Percentiles rank a stretch among this genome's conserved stretches.
phyloP scores from a whole-genome alignment of 1,140 invertebrate species.

The Hyles euphorbiae region DNA sequence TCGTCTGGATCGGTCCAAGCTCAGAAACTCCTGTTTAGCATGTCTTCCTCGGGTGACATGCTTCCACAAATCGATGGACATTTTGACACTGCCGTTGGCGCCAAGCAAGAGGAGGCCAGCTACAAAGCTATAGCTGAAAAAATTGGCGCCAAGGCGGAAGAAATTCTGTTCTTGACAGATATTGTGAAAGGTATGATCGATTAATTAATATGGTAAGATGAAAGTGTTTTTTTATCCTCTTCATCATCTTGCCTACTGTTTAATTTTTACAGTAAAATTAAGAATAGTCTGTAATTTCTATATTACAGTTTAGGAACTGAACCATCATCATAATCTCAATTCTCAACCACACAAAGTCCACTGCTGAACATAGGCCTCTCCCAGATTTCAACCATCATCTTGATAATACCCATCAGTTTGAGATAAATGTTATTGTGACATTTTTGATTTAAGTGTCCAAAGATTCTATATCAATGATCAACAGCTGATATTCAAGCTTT shows the following conservation, averaged over 20 bases:
- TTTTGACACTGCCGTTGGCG: slow-evolving; percentile 91
- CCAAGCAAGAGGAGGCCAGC: slow-evolving; percentile 84
- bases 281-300: too few relatives aligned
- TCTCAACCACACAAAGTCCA: too few relatives aligned
- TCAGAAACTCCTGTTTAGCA: slow-evolving; percentile 90
- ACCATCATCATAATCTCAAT: too few relatives aligned
- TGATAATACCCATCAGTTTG: too few relatives aligned
- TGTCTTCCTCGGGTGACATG: slow-evolving; percentile 87
- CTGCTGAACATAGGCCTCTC: too few relatives aligned
- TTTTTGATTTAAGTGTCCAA: too few relatives aligned
- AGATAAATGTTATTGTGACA: too few relatives aligned
- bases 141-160: slow-evolving; percentile 77
- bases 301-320: too few relatives aligned
- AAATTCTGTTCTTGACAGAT: slow-evolving; percentile 92
- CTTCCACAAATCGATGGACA: slow-evolving; percentile 84
- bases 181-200: slow-evolving; percentile 81
- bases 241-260: background rate
- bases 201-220: background rate
- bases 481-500: too few relatives aligned
- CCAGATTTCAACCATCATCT: too few relatives aligned
- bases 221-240: background rate
- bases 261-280: background rate
- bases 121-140: slow-evolving; percentile 86
- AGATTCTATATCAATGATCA: too few relatives aligned
- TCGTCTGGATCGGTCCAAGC: slow-evolving; percentile 94